These are phyloP conservation scores for Leptopilina myrica DNA, from an alignment of 2,888 invertebrate genomes.

Conservation along the genomic window DNA sequence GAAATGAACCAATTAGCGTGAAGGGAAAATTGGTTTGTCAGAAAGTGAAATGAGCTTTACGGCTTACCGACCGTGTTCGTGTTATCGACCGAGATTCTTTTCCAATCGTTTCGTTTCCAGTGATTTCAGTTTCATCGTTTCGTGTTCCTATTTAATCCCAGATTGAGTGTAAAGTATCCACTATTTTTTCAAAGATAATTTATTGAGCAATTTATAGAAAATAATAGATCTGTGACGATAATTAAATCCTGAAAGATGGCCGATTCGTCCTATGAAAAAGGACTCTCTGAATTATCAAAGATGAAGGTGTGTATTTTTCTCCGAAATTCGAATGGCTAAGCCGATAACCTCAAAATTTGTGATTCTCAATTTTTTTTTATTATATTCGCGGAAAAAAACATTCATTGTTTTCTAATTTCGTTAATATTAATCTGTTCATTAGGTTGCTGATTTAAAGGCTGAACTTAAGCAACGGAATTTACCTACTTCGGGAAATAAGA, in stretches of 20 bases:
- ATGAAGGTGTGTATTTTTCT: constrained; percentile 69
- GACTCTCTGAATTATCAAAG: constrained; percentile 71
- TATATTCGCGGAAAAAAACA: not conserved
- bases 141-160: no score
- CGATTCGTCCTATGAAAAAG: constrained; percentile 74
- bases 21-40: not conserved
- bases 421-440: no score
- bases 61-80: not conserved
- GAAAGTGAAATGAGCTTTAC: not conserved
- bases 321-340: constrained; percentile 4
- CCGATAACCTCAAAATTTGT: constrained; percentile 56
- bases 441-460: constrained; percentile 91
- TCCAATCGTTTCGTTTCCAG: not conserved
- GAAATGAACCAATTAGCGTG: not conserved
- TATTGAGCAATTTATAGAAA: not conserved
- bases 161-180: no score
- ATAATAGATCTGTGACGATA: not conserved
- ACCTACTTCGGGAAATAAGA: constrained; percentile 87
- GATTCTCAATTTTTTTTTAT: not conserved
- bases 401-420: not conserved
- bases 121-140: no score
- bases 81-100: not conserved
- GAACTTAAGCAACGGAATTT: constrained; percentile 89
- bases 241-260: constrained; percentile 64
- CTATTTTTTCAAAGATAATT: no score